These are phyloP conservation scores for Alectura lathami DNA, from an alignment of 2,113 vertebrate species.

Conservation along the genomic window DNA sequence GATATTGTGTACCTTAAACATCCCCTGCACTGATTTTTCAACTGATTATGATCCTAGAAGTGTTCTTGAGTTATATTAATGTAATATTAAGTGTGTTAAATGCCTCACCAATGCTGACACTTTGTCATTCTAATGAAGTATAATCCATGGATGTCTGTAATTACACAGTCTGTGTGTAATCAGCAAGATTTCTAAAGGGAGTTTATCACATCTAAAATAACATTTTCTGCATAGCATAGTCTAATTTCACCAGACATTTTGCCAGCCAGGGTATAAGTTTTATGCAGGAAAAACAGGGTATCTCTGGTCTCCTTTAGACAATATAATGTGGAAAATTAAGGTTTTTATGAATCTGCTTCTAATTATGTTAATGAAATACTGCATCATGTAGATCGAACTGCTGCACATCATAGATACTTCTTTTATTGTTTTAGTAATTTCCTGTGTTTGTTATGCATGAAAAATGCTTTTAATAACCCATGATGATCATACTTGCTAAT, in stretches of 20 bases:
- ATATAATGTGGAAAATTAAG: conserved; percentile 10
- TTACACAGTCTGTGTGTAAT: conserved; percentile 57
- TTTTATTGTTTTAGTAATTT: conserved; percentile 49
- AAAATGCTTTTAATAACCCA: conserved; percentile 7
- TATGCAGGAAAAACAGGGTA: neutral
- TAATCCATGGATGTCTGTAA: conserved; percentile 32
- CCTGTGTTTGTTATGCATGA: conserved; percentile 11
- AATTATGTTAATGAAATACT: conserved; percentile 25
- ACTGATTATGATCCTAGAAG: conserved; percentile 43
- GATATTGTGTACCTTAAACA: neutral
- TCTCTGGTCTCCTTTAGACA: neutral
- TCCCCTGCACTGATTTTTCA: neutral
- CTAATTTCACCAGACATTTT: conserved; percentile 58
- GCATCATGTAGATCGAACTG: neutral
- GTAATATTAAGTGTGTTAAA: conserved; percentile 34
- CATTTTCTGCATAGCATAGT: conserved; percentile 2
- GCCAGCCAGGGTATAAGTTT: conserved; percentile 9
- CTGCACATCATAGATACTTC: neutral
- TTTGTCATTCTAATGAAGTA: conserved; percentile 62
- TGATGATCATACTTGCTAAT: conserved; percentile 12
- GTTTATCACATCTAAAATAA: conserved; percentile 30
- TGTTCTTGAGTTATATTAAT: neutral
- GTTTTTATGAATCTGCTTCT: conserved; percentile 1
- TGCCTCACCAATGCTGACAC: neutral
- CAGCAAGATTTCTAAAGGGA: conserved; percentile 51